Evolutionary conservation across 1,140 invertebrate species (phyloP).

Genomic region (Anastrepha obliqua): DNA sequence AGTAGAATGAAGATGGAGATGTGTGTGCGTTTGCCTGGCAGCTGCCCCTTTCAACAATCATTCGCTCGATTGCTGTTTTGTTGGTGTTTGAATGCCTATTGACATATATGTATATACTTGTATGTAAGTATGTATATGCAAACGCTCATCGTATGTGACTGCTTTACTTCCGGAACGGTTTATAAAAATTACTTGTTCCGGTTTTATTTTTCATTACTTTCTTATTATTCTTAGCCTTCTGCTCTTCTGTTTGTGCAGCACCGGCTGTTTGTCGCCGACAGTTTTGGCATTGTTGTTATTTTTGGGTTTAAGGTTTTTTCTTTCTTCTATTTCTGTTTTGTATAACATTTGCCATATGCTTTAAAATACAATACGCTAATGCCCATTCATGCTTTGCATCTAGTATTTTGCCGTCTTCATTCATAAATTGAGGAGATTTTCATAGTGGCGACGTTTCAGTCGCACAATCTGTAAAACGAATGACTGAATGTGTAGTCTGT

Average conservation of each 20-base stretch:
- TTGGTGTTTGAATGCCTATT: not conserved
- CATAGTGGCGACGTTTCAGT: not conserved
- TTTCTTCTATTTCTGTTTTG: not conserved
- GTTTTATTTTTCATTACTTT: constrained; percentile 54
- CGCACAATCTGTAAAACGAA: not conserved
- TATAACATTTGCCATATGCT: constrained; percentile 39
- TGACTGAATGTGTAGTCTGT: not conserved
- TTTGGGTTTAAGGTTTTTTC: not conserved
- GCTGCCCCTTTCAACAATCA: constrained; percentile 39
- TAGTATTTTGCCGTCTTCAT: constrained; percentile 33
- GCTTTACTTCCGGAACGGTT: constrained; percentile 57
- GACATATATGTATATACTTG: no score
- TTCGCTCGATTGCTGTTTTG: not conserved
- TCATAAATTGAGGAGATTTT: constrained; percentile 31
- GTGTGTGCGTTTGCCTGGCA: not conserved
- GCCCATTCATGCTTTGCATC: constrained; percentile 24
- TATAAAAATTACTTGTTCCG: constrained; percentile 58
- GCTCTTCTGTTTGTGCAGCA: not conserved
- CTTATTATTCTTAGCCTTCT: constrained; percentile 11
- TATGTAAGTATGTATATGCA: not conserved
- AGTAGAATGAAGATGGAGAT: not conserved
- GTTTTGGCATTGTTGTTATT: constrained; percentile 38
- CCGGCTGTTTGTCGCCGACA: constrained; percentile 18
- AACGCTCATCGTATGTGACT: constrained; percentile 36
- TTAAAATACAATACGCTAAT: not conserved